phyloP scores from a whole-genome alignment of 2,113 vertebrate species.

The Girardinichthys multiradiatus region DNA sequence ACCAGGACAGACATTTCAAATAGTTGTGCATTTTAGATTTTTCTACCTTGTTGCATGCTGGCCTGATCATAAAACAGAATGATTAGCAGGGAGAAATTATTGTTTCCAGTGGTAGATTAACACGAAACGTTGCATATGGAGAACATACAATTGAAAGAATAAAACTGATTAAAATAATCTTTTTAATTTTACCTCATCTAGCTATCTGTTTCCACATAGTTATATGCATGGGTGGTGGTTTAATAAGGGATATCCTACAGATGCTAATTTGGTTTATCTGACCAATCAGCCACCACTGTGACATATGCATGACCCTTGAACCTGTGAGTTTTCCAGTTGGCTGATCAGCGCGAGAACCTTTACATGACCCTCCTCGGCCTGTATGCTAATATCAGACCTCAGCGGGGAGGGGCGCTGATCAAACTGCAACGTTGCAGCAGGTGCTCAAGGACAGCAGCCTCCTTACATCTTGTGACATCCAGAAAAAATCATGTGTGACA shows the following conservation, averaged over 20 bases:
- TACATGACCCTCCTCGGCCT: conserved; percentile 73
- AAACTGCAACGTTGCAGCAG: conserved; percentile 31
- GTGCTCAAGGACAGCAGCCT: conserved; percentile 48
- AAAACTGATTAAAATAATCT: neutral
- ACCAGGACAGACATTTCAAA: too few species aligned
- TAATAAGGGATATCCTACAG: conserved; percentile 38
- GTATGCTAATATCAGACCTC: conserved; percentile 63
- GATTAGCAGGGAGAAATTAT: too few species aligned
- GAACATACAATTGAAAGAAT: neutral
- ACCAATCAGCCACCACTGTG: conserved; percentile 67
- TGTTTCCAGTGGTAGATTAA: too few species aligned
- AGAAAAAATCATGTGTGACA: neutral
- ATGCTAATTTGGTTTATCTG: conserved; percentile 79
- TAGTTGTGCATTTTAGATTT: too few species aligned
- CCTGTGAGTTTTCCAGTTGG: conserved; percentile 77
- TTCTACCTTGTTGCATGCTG: too few species aligned
- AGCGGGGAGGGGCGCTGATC: conserved; percentile 35
- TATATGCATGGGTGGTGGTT: conserved; percentile 52
- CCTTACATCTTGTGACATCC: conserved; percentile 11
- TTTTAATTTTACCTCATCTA: neutral
- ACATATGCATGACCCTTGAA: conserved; percentile 78
- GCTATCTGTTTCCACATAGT: neutral
- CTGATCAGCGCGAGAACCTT: conserved; percentile 74
- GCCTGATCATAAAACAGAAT: too few species aligned
- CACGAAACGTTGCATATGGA: too few species aligned